Evolutionary conservation across 2,888 invertebrate genomes (phyloP).

Genomic region (Aethes cnicana): DNA sequence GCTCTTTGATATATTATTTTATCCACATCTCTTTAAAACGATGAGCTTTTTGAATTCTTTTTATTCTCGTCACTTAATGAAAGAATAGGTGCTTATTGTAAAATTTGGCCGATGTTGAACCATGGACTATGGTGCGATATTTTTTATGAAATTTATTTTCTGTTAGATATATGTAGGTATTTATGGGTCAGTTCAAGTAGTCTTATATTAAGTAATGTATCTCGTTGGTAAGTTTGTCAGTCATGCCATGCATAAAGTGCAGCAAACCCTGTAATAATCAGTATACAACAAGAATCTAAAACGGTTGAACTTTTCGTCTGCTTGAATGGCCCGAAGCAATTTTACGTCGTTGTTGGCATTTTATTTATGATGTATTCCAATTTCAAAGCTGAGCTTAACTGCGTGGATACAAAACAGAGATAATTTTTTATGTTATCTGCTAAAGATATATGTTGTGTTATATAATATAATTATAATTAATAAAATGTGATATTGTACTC

Average conservation of each 20-base stretch:
- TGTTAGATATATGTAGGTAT: slow-evolving; percentile 28
- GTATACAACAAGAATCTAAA: slow-evolving; percentile 36
- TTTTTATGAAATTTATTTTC: slow-evolving; percentile 49
- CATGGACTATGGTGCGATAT: slow-evolving; percentile 62
- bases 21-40: slow-evolving; percentile 16
- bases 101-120: slow-evolving; percentile 46
- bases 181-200: slow-evolving; percentile 32
- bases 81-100: slow-evolving; percentile 68
- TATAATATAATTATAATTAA: slow-evolving; percentile 69
- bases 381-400: slow-evolving; percentile 65
- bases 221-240: slow-evolving; percentile 9
- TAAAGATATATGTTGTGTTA: slow-evolving; percentile 78
- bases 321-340: slow-evolving; percentile 48
- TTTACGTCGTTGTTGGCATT: slow-evolving; percentile 72
- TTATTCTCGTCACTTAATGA: slow-evolving; percentile 55
- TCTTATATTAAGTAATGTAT: slow-evolving; percentile 26
- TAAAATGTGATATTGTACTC: slow-evolving; percentile 77
- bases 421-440: slow-evolving; percentile 65
- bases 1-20: slow-evolving; percentile 19
- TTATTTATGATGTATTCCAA: slow-evolving; percentile 72
- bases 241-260: slow-evolving; percentile 7
- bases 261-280: slow-evolving; percentile 30
- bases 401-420: slow-evolving; percentile 55
- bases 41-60: slow-evolving; percentile 37
- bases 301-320: slow-evolving; percentile 41